A percentile compares a stretch with the other conserved stretches of the same genome.
These are phyloP conservation scores for Alexandromys fortis DNA, from an alignment of 2,113 vertebrate species.

Conservation along the genomic window DNA sequence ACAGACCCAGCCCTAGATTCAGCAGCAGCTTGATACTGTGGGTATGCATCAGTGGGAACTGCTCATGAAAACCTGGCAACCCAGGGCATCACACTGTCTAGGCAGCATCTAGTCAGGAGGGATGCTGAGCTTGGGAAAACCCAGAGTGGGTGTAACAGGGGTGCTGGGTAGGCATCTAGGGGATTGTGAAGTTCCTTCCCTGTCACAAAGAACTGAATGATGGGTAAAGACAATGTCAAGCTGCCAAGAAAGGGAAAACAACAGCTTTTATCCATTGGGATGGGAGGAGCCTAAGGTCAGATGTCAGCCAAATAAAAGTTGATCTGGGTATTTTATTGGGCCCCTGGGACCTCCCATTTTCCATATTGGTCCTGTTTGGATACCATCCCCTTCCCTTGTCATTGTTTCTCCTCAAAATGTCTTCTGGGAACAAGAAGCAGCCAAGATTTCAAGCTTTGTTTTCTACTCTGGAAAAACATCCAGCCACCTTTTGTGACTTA, in stretches of 20 bases:
- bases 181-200: background rate
- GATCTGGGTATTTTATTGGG: background rate
- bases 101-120: background rate
- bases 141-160: background rate
- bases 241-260: background rate
- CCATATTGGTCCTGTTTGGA: background rate
- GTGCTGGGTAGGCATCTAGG: background rate
- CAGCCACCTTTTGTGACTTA: background rate
- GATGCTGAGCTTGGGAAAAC: background rate
- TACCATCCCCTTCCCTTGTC: background rate
- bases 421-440: background rate
- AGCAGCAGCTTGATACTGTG: background rate
- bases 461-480: background rate
- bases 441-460: background rate
- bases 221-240: background rate
- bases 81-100: background rate
- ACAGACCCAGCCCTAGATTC: background rate
- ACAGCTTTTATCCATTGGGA: background rate
- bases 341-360: background rate
- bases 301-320: background rate
- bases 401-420: background rate
- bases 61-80: background rate
- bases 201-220: background rate
- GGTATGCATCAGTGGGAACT: background rate
- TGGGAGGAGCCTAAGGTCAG: background rate